Evolutionary conservation across 1,140 invertebrate genomes (phyloP).

Genomic region (Lepidurus arcticus): DNA sequence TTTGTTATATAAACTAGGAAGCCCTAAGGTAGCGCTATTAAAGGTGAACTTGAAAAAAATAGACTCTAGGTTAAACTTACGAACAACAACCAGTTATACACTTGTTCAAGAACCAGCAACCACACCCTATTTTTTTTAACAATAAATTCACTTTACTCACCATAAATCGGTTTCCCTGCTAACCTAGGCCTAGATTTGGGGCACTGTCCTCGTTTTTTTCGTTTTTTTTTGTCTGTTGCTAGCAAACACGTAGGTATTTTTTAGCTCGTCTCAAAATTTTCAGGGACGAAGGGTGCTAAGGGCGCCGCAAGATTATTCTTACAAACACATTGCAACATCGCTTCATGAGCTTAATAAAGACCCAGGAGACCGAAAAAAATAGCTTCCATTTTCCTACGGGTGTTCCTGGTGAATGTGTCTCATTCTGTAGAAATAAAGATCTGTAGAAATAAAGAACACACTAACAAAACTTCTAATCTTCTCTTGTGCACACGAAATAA

Average conservation of each 20-base stretch:
- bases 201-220: neutral
- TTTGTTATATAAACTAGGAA: neutral
- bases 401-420: neutral
- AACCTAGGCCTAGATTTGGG: neutral
- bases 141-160: neutral
- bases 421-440: neutral
- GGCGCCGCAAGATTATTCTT: constrained; percentile 18
- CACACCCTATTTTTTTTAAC: neutral
- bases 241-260: neutral
- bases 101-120: neutral
- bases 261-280: neutral
- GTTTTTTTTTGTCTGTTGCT: neutral
- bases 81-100: neutral
- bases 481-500: neutral
- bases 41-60: neutral
- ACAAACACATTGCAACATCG: constrained; percentile 18
- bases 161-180: neutral
- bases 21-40: neutral
- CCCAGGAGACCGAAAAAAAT: neutral
- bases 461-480: neutral
- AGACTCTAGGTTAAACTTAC: neutral
- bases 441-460: no score
- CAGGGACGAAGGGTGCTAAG: constrained; percentile 16
- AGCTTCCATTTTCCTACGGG: neutral
- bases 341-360: neutral